Conservation (phyloP, 2,797 vertebrate genomes). For the Ataeniobius toweri region DNA sequence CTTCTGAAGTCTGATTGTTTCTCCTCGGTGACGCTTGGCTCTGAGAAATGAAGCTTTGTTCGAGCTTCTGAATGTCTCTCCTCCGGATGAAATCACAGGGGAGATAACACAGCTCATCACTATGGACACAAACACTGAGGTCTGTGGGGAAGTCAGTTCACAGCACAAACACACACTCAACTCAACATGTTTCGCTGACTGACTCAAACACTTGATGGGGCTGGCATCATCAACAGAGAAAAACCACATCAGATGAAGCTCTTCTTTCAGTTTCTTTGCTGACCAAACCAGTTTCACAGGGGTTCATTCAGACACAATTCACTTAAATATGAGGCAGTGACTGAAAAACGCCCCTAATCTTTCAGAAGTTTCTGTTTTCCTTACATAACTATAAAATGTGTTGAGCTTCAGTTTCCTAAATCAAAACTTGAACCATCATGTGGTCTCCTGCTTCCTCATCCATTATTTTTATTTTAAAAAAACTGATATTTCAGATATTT, state of each 20-base stretch:
- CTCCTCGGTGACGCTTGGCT: conserved; percentile 1
- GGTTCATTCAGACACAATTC: conserved; percentile 17
- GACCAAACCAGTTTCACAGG: neutral
- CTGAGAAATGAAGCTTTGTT: conserved; percentile 20
- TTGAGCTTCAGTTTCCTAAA: neutral
- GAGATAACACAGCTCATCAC: conserved; percentile 61
- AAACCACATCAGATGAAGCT: conserved; percentile 27
- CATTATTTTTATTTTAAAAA: neutral
- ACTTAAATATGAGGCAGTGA: conserved; percentile 9
- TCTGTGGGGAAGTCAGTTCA: conserved; percentile 54
- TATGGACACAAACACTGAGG: conserved; percentile 73
- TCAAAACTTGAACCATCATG: neutral
- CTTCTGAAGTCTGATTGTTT: neutral
- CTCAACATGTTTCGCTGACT: conserved; percentile 21
- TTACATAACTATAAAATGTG: conserved; percentile 1
- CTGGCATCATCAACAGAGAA: conserved; percentile 2
- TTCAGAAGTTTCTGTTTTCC: conserved; percentile 13
- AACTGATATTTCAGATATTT: neutral
- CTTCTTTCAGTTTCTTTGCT: conserved; percentile 17
- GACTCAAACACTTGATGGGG: conserved; percentile 31
- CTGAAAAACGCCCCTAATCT: neutral
- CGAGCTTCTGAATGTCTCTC: conserved; percentile 24
- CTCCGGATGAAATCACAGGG: conserved; percentile 23
- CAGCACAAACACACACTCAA: conserved; percentile 34
- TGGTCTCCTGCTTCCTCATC: neutral